Evolutionary conservation across 2,888 invertebrate species (phyloP).

Genomic region (Gasteruption jaculator): DNA sequence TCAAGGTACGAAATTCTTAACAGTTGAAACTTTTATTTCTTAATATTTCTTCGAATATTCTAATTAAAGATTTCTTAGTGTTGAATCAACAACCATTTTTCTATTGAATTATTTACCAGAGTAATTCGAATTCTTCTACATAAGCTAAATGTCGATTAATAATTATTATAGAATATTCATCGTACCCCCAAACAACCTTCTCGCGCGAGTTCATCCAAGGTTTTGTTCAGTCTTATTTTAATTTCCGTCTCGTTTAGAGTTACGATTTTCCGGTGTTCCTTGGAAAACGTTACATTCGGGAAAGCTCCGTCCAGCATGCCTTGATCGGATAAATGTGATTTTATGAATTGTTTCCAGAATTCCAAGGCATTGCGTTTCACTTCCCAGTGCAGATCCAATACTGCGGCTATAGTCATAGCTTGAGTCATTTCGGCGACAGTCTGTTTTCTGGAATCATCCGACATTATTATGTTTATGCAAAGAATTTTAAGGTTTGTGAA

Average conservation of each 20-base stretch:
- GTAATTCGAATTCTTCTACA: no score
- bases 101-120: no score
- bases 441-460: slow-evolving; percentile 30
- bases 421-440: slow-evolving; percentile 59
- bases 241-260: slow-evolving; percentile 66
- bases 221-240: slow-evolving; percentile 61
- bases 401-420: slow-evolving; percentile 64
- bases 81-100: no score
- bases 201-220: slow-evolving; percentile 63
- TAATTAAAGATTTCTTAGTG: slow-evolving; percentile 1
- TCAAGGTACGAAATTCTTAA: background rate
- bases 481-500: no score
- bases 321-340: slow-evolving; percentile 64
- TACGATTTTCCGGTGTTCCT: slow-evolving; percentile 73
- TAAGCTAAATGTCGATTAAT: slow-evolving; percentile 8
- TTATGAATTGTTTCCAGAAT: slow-evolving; percentile 70
- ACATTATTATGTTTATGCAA: background rate
- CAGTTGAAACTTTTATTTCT: slow-evolving; percentile 5
- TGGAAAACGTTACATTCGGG: slow-evolving; percentile 75
- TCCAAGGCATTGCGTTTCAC: slow-evolving; percentile 68
- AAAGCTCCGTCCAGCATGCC: slow-evolving; percentile 82
- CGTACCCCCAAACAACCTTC: slow-evolving; percentile 65
- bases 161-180: slow-evolving; percentile 11
- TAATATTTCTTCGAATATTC: background rate
- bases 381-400: slow-evolving; percentile 77